Conservation (phyloP, 1,140 invertebrate species). For the Hycleus cichorii region DNA sequence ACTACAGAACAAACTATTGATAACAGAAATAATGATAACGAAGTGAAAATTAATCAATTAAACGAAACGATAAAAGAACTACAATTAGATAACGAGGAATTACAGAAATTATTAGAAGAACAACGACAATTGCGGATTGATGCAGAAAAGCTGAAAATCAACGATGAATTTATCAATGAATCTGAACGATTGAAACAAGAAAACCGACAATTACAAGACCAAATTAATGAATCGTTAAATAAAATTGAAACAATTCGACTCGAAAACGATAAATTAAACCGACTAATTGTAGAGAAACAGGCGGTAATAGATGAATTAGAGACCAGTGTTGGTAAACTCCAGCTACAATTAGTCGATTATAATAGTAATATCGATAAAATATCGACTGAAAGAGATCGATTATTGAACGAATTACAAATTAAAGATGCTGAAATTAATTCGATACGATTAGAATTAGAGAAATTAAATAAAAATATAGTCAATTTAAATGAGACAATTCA, state of each 20-base stretch:
- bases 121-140: constrained; percentile 40
- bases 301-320: no score
- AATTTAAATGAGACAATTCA: neutral
- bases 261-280: no score
- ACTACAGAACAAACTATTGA: neutral
- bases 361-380: constrained; percentile 2
- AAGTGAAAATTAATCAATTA: constrained; percentile 41
- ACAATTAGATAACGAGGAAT: constrained; percentile 61
- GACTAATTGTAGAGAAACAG: no score
- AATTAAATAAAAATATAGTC: neutral
- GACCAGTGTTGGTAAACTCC: no score
- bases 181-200: neutral
- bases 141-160: constrained; percentile 28
- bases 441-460: neutral
- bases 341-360: neutral
- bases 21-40: neutral
- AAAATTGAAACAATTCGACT: no score
- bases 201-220: neutral
- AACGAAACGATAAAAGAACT: constrained; percentile 53
- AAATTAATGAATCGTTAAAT: no score
- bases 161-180: constrained; percentile 10
- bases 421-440: neutral
- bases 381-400: constrained; percentile 1
- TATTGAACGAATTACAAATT: neutral
- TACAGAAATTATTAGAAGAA: constrained; percentile 58